A percentile compares a stretch with the other conserved stretches of the same genome.
Conservation (phyloP, 2,888 invertebrate genomes). For the Tenthredo notha region DNA sequence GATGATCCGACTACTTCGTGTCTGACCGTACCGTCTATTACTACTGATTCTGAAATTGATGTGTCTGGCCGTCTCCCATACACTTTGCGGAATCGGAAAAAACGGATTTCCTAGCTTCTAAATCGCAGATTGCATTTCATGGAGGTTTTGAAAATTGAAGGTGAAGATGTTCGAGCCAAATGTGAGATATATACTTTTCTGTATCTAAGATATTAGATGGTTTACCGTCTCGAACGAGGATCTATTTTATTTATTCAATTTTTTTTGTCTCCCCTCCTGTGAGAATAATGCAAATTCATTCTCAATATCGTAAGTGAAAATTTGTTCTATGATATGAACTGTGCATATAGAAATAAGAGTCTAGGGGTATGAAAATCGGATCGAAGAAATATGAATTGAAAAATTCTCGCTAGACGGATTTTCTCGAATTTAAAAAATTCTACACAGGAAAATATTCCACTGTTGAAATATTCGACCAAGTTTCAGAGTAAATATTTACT, state of each 20-base stretch:
- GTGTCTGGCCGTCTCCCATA: neutral
- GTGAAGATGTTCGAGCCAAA: neutral
- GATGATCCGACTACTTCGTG: neutral
- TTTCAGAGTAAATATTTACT: neutral
- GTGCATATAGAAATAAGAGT: neutral
- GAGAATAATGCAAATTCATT: neutral
- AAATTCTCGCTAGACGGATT: neutral
- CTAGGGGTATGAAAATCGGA: neutral
- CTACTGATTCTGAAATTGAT: slow-evolving; percentile 24
- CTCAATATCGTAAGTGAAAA: neutral
- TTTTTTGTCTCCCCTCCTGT: neutral
- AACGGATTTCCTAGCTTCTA: neutral
- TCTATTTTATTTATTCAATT: slow-evolving; percentile 34
- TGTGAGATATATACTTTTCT: neutral
- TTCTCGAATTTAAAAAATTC: neutral
- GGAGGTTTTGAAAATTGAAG: neutral
- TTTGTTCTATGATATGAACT: neutral
- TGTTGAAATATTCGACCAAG: neutral
- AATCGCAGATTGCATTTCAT: neutral
- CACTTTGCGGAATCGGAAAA: neutral
- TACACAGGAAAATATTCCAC: neutral
- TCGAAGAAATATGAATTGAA: neutral
- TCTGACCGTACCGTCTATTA: neutral
- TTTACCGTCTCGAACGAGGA: neutral
- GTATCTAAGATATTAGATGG: neutral